Evolutionary conservation across 1,140 invertebrate species (phyloP).

Genomic region (Pseudobourletiella spinata): DNA sequence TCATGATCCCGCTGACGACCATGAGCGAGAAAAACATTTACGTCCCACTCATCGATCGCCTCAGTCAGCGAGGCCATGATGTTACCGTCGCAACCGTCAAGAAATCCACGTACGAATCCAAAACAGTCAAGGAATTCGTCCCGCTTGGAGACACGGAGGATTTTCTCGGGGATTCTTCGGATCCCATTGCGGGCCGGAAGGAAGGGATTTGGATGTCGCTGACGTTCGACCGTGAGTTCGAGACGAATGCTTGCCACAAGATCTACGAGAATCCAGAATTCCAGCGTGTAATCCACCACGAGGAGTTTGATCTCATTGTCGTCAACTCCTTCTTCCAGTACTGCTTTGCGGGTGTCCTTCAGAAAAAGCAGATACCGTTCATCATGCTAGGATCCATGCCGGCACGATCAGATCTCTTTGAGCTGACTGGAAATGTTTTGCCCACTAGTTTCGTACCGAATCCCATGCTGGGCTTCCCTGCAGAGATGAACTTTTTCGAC

Average conservation of each 20-base stretch:
- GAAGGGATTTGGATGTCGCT: background rate
- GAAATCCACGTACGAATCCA: background rate
- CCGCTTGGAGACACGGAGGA: background rate
- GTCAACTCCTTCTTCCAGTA: background rate
- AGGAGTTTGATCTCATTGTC: no score
- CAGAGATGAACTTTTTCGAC: constrained; percentile 41
- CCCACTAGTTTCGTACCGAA: no score
- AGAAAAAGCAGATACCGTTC: background rate
- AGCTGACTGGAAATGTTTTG: background rate
- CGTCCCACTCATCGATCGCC: background rate
- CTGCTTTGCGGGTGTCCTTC: background rate
- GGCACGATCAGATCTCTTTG: background rate
- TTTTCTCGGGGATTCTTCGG: background rate
- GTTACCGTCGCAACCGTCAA: background rate
- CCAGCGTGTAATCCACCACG: background rate
- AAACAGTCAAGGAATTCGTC: background rate
- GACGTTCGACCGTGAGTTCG: background rate
- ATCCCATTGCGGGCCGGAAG: background rate
- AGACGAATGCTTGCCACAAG: background rate
- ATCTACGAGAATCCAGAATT: no score
- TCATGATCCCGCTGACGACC: no score
- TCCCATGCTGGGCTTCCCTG: constrained; percentile 37
- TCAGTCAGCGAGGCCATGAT: background rate
- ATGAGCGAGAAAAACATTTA: background rate
- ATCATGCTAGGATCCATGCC: background rate